Base-by-base conservation (phyloP, 2,113 vertebrate species). In the Pampusana beccarii region DNA sequence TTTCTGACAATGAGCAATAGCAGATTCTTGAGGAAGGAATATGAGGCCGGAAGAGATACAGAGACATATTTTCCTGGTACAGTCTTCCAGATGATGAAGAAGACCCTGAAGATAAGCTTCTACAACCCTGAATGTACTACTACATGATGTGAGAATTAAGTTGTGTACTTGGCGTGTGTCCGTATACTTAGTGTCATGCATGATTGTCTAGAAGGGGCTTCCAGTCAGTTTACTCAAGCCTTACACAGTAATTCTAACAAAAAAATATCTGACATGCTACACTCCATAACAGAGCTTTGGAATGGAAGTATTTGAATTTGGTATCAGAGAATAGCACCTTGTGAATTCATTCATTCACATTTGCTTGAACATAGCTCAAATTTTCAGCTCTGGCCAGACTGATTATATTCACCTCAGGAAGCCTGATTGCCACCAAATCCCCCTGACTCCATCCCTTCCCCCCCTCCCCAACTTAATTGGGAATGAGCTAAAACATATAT, bases 381-480 rank as follows among this genome's bases (percentile, higher is more conserved):
- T 82, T 61, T 79, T 50, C 50, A 75, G 11, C 33, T 57, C 46
- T 34, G 26, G 28, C 9, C 7, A 23, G 20, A 29, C 31, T 1
- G 0, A 21, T 78, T 67, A 23, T 34, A 57, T 53, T 64, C 29
- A 54, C 16, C 60, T 66, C 15, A 48, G 33, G 26, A 77, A 74
- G 33, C 33, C 1, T 57, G 36, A 86, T 58, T 2, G 8, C 4
- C 10, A 38, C 5, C 13, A 56, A 19, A 46, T 16, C n/a, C 23
- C 18, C 24, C 3, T 64, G 3, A 9, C 9, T 5, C 2, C 3
- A 0, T 5, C 1, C 3, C 13, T 29, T 2, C 1, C 3, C 13
- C 33, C 2, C 2, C 7, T 28, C 2, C 2, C 7, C 31, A 34
- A 64, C 48, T 69, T 85, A 44, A n/a, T 6, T 54, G 20, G 28